Evolutionary conservation across 2,113 vertebrate species (phyloP).

Genomic region (cat (Felis catus)): F.catus_Fca126_mat1.0 CM031423.1:78504501-78505000

Average conservation of each 20-base stretch:
- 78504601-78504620: not conserved
- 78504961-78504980: not conserved
- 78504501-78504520: not conserved
- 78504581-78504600: not conserved
- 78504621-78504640: not conserved
- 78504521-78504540: not conserved
- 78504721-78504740: not conserved
- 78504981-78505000: not conserved
- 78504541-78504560: not conserved
- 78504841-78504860: conserved; percentile 30
- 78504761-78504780: conserved; percentile 53
- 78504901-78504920: conserved; percentile 31
- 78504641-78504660: not conserved
- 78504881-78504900: conserved; percentile 52
- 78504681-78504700: not conserved
- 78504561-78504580: not conserved
- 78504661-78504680: not conserved
- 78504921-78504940: not conserved
- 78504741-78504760: not conserved
- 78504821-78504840: conserved; percentile 19
- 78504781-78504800: conserved; percentile 11
- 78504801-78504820: conserved; percentile 10
- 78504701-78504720: not conserved
- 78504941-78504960: not conserved
- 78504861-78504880: conserved; percentile 36